Conservation (phyloP, 2,797 vertebrate species). For the Basileuterus tristriatus region DNA sequence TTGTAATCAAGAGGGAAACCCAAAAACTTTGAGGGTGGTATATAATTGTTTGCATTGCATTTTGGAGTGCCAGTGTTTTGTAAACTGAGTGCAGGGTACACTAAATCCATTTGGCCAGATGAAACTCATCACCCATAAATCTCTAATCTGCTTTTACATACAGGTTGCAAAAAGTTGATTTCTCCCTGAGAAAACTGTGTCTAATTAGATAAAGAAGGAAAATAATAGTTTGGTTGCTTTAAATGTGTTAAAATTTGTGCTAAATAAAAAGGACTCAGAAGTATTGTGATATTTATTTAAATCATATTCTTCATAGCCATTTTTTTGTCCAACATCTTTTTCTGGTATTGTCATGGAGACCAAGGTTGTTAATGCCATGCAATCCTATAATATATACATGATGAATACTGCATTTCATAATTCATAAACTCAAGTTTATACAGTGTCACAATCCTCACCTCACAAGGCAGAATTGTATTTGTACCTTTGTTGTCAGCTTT, state of each 20-base stretch:
- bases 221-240: not conserved
- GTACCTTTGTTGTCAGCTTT: not conserved
- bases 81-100: not conserved
- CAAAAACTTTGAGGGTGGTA: not conserved
- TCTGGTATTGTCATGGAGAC: slow-evolving; percentile 52
- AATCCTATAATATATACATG: slow-evolving; percentile 4
- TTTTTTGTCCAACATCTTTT: slow-evolving; percentile 1
- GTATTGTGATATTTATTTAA: not conserved
- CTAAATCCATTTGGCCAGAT: not conserved
- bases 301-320: not conserved
- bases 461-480: not conserved
- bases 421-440: not conserved
- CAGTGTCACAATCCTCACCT: not conserved
- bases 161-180: not conserved
- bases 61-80: not conserved
- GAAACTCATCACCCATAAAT: not conserved
- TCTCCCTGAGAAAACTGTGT: not conserved
- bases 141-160: not conserved
- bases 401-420: slow-evolving; percentile 14
- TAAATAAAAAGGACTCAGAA: not conserved
- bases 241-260: not conserved
- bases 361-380: slow-evolving; percentile 12
- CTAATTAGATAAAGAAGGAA: not conserved
- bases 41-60: not conserved
- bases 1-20: not conserved